phyloP scores from a whole-genome alignment of 2,797 vertebrate species.

The Rhyacichthys aspro region DNA sequence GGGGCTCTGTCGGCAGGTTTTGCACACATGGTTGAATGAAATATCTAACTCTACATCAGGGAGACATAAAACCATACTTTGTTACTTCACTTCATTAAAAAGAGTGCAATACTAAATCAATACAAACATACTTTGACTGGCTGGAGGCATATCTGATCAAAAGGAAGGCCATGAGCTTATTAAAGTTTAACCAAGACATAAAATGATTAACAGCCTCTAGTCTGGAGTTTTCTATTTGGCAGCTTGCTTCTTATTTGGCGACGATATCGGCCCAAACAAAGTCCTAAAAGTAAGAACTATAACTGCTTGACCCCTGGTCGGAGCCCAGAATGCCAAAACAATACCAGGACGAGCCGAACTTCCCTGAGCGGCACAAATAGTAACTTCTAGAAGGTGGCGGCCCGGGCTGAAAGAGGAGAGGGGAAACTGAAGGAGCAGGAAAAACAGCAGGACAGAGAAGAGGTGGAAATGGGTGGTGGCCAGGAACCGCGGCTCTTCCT shows the following conservation, averaged over 20 bases:
- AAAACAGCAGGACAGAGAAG: constrained; percentile 79
- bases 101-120: constrained; percentile 21
- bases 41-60: no score
- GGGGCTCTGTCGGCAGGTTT: not conserved
- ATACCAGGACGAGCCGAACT: constrained; percentile 70
- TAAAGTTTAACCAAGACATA: constrained; percentile 21
- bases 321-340: constrained; percentile 61
- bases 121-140: not conserved
- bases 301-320: constrained; percentile 59
- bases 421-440: constrained; percentile 68
- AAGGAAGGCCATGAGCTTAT: constrained; percentile 11
- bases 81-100: no score
- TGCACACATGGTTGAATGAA: not conserved
- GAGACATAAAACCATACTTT: no score
- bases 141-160: constrained; percentile 11
- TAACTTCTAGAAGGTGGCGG: constrained; percentile 67
- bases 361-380: constrained; percentile 76
- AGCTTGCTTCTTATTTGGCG: constrained; percentile 41
- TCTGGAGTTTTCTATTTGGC: constrained; percentile 27
- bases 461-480: constrained; percentile 82
- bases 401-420: constrained; percentile 59
- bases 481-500: constrained; percentile 63
- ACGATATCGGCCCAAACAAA: constrained; percentile 28
- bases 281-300: constrained; percentile 29
- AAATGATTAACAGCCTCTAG: constrained; percentile 31